Base-by-base conservation (phyloP, 2,797 vertebrate genomes). In the Alca torda region DNA sequence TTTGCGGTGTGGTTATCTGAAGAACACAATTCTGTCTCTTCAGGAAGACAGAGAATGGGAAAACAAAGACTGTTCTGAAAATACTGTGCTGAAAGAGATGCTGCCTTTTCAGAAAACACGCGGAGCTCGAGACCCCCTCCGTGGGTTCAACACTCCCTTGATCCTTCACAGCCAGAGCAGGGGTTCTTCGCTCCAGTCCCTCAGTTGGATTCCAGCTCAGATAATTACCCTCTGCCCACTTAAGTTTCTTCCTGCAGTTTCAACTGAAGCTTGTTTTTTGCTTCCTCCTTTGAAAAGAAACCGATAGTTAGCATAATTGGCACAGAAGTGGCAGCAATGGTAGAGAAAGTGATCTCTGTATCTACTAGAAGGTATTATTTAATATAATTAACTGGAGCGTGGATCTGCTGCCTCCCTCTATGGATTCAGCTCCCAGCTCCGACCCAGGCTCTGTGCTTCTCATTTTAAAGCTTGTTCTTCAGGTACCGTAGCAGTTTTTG, bases 401-500 rank as follows among this genome's bases (percentile, higher is more conserved):
- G 91, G 78, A 84, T 72, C 81, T 93, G 81, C 91, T 89, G 89
- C 84, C 60, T 93, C 43, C 56, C 74, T 90, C 31, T 21, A 13
- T 64, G 94, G 56, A 45, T 68, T 59, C 84, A 53, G 85, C 92
- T 95, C 75, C 86, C 87, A 91, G 80, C 93, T 94, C 86, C 33
- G 84, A 83, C 23, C 80, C 54, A 63, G 80, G 67, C 68, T 74
- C 56, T 13, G 60, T 39, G 84, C 68, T 91, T 45, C 81, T 83
- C 51, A 6, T 84, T 85, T 92, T 39, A 43, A 73, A 96, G 86
- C 93, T 90, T 95, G 94, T 95, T 96, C 90, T 95, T 89, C 96
- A 96, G 84, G 95, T 85, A 54, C 60, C 28, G 56, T 19, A 45
- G 90, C 77, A 88, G 60, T 88, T 96, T 65, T 69, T 0, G 16